Evolutionary conservation across 2,113 vertebrate species (phyloP).

Genomic region (Notothenia rossii): DNA sequence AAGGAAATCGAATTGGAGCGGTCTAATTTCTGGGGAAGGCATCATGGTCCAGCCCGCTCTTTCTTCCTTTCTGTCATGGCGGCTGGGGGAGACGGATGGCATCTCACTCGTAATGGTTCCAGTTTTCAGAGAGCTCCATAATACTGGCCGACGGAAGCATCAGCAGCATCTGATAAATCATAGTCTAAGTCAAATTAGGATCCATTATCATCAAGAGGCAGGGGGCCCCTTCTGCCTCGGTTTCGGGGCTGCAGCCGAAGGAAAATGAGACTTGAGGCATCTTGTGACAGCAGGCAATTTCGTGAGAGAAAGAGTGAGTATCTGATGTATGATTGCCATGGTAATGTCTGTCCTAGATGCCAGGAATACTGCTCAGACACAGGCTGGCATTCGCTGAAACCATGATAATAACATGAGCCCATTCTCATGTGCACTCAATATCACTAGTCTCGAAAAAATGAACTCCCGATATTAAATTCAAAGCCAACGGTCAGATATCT

Average conservation of each 20-base stretch:
- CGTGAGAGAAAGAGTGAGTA: slow-evolving; percentile 42
- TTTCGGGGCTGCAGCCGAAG: slow-evolving; percentile 40
- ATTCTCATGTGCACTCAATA: not conserved
- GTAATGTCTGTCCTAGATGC: slow-evolving; percentile 51
- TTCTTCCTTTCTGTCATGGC: slow-evolving; percentile 29
- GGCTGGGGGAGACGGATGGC: slow-evolving; percentile 61
- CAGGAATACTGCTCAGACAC: slow-evolving; percentile 34
- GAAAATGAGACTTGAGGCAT: slow-evolving; percentile 63
- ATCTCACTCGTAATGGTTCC: slow-evolving; percentile 70
- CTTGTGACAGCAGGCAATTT: slow-evolving; percentile 72
- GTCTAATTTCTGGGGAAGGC: slow-evolving; percentile 69
- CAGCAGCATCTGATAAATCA: slow-evolving; percentile 74
- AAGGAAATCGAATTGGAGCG: slow-evolving; percentile 66
- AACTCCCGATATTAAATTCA: not conserved
- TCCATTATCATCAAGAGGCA: slow-evolving; percentile 71
- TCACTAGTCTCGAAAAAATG: not conserved
- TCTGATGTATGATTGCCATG: slow-evolving; percentile 57
- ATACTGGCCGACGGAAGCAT: slow-evolving; percentile 52
- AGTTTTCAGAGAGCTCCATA: slow-evolving; percentile 66
- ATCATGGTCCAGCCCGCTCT: slow-evolving; percentile 40
- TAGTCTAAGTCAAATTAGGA: slow-evolving; percentile 75
- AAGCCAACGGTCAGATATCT: not conserved
- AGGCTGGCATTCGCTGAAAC: slow-evolving; percentile 15
- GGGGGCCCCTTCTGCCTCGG: slow-evolving; percentile 48
- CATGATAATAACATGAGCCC: slow-evolving; percentile 9